Evolutionary conservation across 2,888 invertebrate genomes (phyloP).

Genomic region (Diadegma fenestrale): DNA sequence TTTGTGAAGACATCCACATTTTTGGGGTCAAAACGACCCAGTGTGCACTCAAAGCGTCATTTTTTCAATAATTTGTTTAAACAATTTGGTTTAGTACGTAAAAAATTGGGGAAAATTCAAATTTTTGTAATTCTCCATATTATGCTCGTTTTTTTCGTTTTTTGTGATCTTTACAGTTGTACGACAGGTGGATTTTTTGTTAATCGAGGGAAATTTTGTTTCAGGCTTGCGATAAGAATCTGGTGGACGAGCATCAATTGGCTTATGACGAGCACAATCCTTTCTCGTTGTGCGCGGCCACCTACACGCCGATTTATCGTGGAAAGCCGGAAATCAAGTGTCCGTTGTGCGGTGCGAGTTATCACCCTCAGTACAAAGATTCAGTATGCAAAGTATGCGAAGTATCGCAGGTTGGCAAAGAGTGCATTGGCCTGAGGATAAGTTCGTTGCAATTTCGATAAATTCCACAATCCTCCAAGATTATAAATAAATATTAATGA

Average conservation of each 20-base stretch:
- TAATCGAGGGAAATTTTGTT: conserved; percentile 69
- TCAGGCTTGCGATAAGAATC: conserved; percentile 96
- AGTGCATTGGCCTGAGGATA: conserved; percentile 94
- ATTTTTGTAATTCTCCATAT: neutral
- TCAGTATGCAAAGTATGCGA: conserved; percentile 94
- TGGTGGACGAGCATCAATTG: conserved; percentile 94
- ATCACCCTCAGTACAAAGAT: conserved; percentile 94
- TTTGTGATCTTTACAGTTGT: neutral
- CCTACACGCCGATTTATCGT: conserved; percentile 97
- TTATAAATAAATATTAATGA: conserved; percentile 24
- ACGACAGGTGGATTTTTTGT: neutral
- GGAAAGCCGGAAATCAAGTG: conserved; percentile 98
- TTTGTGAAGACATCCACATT: neutral
- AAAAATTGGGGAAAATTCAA: neutral
- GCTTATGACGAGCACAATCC: conserved; percentile 99
- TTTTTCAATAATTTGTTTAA: no score
- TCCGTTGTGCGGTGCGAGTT: conserved; percentile 95
- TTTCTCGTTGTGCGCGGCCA: conserved; percentile 96
- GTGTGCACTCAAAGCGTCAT: no score
- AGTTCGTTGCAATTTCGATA: conserved; percentile 89
- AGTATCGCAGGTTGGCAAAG: conserved; percentile 96
- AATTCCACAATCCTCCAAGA: conserved; percentile 67
- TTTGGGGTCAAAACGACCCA: neutral
- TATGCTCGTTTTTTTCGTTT: neutral
- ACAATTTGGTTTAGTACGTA: neutral